Evolutionary conservation across 2,888 invertebrate genomes (phyloP), one percentile per base, ranked within the genome.

Genomic region (Drosophila cognata): DNA sequence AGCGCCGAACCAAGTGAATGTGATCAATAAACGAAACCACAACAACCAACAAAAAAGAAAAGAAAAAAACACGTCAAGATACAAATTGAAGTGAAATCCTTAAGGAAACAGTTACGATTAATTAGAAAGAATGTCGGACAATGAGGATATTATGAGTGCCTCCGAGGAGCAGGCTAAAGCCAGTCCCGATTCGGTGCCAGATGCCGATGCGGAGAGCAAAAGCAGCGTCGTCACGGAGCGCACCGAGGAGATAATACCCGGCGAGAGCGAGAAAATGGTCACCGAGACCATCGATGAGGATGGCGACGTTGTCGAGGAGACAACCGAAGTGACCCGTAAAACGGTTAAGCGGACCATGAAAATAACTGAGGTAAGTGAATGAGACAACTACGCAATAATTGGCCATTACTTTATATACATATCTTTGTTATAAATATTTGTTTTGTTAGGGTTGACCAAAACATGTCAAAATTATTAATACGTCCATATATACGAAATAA

Each of bases 341-440:
- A 91, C 92, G 65, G 93, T 93, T 18, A 92, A 92, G 68, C 91
- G 92, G 56, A 93, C 92, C 67, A 92, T 92, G 92, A 92, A 93
- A 87, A 92, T 92, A 60, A 92, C 92, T 68, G 92, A 93, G 92
- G 92, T 92, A 68, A 89, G 93, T 89, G 25, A 8, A n/a, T 18
- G 11, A 25, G 8, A 38, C 11, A 55, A 31, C 41, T 57, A 43
- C 31, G 50, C 36, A 56, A 38, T 35, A 43, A 46, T 25, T 46
- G 46, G 46, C 25, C 16, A 46, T 46, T 46, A 46, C 25, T 46
- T 6, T 31, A 16, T 46, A 31, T 21, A 21, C 4, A 16, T 31
- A 31, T 35, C 31, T 11, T 0, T 41, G 10, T 2, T 43, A 21
- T 13, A 13, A 21, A 29, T n/a, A 31, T 43, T 10, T 11, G 36